Evolutionary conservation across 2,113 vertebrate species (phyloP).

Genomic region (Tragelaphus imberbis): DNA sequence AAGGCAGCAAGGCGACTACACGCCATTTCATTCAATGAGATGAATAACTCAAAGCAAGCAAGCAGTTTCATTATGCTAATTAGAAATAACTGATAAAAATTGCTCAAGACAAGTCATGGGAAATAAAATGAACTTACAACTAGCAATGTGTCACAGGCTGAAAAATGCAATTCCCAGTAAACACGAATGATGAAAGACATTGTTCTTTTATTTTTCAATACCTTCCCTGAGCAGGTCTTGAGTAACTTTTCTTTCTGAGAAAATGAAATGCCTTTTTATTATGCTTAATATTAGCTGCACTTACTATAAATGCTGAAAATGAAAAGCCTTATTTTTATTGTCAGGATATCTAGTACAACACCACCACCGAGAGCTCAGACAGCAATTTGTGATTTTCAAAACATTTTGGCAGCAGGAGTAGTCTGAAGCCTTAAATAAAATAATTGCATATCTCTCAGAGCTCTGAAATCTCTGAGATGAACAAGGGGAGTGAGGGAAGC

Average conservation of each 20-base stretch:
- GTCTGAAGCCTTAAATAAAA: conserved; percentile 4
- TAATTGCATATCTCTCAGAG: background rate
- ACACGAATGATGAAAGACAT: background rate
- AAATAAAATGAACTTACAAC: background rate
- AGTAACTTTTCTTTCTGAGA: conserved; percentile 7
- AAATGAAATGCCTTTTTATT: background rate
- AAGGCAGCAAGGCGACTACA: background rate
- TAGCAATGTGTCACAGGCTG: background rate
- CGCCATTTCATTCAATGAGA: background rate
- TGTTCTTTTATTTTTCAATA: background rate
- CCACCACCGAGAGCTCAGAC: background rate
- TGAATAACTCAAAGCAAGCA: background rate
- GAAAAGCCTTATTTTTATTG: background rate
- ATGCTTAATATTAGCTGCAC: background rate
- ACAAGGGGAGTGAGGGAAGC: background rate
- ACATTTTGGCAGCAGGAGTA: conserved; percentile 14
- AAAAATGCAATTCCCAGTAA: background rate
- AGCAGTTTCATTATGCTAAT: background rate
- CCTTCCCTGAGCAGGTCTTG: background rate
- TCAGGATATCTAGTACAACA: background rate
- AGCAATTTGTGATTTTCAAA: conserved; percentile 21
- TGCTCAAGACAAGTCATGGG: background rate
- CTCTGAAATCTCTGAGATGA: background rate
- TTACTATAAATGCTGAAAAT: background rate
- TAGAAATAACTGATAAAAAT: background rate